Percentiles rank a stretch among this genome's conserved stretches.
Evolutionary conservation across 2,113 vertebrate species (phyloP).

Genomic region (Egretta garzetta): DNA sequence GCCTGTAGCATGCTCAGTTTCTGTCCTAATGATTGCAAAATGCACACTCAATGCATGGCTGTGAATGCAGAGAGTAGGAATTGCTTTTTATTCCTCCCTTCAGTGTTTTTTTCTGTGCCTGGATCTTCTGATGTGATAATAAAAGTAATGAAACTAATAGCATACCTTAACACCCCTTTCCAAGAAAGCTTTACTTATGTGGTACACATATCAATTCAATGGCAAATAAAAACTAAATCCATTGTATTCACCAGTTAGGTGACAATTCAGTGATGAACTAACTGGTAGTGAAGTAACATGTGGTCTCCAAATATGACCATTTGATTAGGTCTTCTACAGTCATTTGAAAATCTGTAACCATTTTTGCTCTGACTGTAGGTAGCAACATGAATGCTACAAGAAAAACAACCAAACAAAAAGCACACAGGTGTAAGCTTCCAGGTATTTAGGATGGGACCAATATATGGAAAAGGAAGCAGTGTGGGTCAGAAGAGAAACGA

Average conservation of each 20-base stretch:
- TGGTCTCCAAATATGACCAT: background rate
- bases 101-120: background rate
- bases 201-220: background rate
- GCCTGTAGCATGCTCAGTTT: background rate
- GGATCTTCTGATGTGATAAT: background rate
- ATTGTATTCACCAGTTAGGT: fast-evolving
- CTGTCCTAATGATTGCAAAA: background rate
- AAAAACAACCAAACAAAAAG: background rate
- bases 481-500: background rate
- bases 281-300: background rate
- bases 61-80: background rate
- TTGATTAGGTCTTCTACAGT: background rate
- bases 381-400: background rate
- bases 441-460: background rate
- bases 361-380: background rate
- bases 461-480: background rate
- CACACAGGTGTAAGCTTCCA: background rate
- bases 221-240: background rate
- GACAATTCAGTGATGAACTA: background rate
- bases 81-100: background rate
- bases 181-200: background rate
- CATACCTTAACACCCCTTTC: background rate
- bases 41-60: background rate
- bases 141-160: background rate
- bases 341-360: background rate